phyloP scores from a whole-genome alignment of 35 echinoderm and acorn worm species.

The Diadema setosum region DNA sequence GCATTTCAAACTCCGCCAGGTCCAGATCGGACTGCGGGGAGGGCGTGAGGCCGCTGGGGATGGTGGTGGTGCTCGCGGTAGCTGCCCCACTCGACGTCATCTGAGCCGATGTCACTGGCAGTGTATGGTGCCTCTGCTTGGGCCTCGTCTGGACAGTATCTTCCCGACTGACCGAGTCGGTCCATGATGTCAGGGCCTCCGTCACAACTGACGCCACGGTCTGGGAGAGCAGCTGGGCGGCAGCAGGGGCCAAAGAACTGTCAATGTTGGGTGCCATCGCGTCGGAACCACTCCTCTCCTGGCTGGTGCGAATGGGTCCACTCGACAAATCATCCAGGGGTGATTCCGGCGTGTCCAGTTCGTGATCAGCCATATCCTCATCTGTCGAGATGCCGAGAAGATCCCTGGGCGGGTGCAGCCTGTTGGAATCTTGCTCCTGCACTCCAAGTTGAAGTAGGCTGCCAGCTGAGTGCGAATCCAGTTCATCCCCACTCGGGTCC shows the following conservation, averaged over 20 bases:
- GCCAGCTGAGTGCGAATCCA: slow-evolving; percentile 19
- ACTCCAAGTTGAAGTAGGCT: background rate
- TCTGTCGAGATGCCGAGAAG: background rate
- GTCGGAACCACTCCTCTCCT: background rate
- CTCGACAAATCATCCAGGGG: background rate
- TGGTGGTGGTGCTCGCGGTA: background rate
- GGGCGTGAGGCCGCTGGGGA: background rate
- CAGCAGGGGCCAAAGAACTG: slow-evolving; percentile 32
- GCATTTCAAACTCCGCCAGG: slow-evolving; percentile 80
- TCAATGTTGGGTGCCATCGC: background rate
- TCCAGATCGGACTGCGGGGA: slow-evolving; percentile 57
- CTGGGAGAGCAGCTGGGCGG: slow-evolving; percentile 60
- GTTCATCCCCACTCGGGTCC: slow-evolving; percentile 52
- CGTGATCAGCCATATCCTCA: slow-evolving; percentile 35
- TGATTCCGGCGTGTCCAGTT: slow-evolving; percentile 8
- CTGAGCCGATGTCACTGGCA: background rate
- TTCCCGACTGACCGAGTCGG: background rate
- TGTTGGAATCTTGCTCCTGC: background rate
- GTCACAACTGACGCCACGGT: slow-evolving; percentile 77
- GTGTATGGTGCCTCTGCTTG: background rate
- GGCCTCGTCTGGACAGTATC: background rate
- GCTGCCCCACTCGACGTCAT: background rate
- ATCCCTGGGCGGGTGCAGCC: background rate
- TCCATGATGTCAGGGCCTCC: slow-evolving; percentile 15
- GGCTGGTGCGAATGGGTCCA: background rate